A percentile compares a stretch with the other conserved stretches of the same genome.
Evolutionary conservation across 2,888 invertebrate species (phyloP).

Genomic region (Cephus spinipes): DNA sequence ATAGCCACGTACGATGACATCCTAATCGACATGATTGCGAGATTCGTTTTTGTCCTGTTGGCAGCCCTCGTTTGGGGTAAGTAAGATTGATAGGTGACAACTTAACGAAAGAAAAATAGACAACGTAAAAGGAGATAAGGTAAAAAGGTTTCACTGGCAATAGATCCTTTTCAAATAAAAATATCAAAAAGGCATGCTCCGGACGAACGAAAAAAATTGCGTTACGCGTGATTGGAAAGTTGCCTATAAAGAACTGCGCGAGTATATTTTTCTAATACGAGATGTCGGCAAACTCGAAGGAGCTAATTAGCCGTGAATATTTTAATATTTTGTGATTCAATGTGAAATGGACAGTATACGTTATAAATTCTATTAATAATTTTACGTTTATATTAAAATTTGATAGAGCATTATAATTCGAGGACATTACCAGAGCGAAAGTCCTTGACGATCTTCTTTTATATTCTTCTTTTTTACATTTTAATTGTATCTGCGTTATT

Average conservation of each 20-base stretch:
- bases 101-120: neutral
- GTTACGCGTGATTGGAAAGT: neutral
- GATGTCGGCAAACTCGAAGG: neutral
- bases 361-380: neutral
- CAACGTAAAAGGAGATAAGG: neutral
- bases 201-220: neutral
- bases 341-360: neutral
- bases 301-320: neutral
- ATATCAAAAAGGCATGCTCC: neutral
- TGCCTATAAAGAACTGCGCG: neutral
- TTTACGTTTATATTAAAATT: neutral
- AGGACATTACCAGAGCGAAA: neutral
- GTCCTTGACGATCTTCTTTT: neutral
- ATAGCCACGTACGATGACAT: constrained; percentile 53
- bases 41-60: constrained; percentile 43
- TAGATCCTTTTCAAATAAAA: neutral
- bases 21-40: constrained; percentile 52
- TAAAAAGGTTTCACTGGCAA: neutral
- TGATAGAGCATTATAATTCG: neutral
- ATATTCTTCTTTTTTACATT: neutral
- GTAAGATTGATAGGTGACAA: constrained; percentile 23
- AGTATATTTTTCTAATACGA: neutral
- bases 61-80: constrained; percentile 51
- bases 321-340: neutral
- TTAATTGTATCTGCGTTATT: neutral